Evolutionary conservation across 2,888 invertebrate genomes (phyloP).

Genomic region (Cecidostiba fungosa): DNA sequence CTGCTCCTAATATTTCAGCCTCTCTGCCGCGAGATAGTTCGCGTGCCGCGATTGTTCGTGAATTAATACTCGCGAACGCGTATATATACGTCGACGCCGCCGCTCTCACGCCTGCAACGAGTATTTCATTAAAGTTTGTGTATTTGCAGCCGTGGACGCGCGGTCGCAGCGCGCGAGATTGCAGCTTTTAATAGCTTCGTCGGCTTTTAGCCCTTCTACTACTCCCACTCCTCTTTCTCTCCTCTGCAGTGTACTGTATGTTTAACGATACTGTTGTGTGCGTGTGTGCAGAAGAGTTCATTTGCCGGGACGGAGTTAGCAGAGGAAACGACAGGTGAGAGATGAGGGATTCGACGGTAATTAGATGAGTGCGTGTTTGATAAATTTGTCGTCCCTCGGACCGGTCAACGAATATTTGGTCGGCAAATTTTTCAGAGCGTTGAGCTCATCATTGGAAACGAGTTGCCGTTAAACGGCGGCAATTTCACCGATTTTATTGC

Average conservation of each 20-base stretch:
- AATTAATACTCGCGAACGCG: constrained; percentile 28
- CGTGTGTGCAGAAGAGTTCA: neutral
- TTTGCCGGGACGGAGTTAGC: neutral
- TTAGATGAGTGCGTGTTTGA: neutral
- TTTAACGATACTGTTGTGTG: neutral
- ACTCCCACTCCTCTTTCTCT: too few relatives aligned
- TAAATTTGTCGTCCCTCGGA: too few relatives aligned
- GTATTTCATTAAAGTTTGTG: constrained; percentile 59
- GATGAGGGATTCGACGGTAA: neutral
- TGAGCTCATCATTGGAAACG: too few relatives aligned
- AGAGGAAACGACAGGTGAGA: neutral
- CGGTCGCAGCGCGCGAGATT: constrained; percentile 6
- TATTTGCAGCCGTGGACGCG: constrained; percentile 12
- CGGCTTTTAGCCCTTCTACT: neutral
- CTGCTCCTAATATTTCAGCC: constrained; percentile 49
- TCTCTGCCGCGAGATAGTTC: constrained; percentile 8
- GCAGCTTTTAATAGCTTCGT: constrained; percentile 40
- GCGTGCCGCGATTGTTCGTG: constrained; percentile 31
- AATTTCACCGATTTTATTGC: neutral
- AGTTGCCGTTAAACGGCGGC: too few relatives aligned
- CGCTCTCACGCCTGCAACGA: neutral
- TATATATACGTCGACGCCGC: neutral
- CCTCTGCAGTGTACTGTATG: neutral
- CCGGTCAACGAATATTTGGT: neutral
- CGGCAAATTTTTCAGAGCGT: too few relatives aligned